Conservation (phyloP, 2,113 vertebrate species). For the Hippocampus barbouri region DNA sequence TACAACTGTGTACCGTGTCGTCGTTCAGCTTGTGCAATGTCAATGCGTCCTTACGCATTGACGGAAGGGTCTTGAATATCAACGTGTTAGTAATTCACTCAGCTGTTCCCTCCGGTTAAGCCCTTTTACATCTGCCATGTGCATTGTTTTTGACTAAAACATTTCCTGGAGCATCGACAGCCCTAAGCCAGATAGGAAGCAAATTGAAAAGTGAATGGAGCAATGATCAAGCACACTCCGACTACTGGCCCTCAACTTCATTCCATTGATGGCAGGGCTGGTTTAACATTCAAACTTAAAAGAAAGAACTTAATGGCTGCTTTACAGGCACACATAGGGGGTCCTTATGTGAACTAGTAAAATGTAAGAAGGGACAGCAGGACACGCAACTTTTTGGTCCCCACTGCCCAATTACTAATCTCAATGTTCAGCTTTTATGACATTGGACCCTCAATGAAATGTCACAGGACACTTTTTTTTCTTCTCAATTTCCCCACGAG, state of each 20-base stretch:
- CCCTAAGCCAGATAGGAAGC: slow-evolving; percentile 33
- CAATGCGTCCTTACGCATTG: not conserved
- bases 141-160: slow-evolving; percentile 18
- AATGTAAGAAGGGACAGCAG: not conserved
- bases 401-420: slow-evolving; percentile 21
- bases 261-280: slow-evolving; percentile 24
- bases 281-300: slow-evolving; percentile 5
- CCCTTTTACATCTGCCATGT: not conserved
- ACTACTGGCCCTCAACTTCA: slow-evolving; percentile 19
- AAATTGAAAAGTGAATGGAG: slow-evolving; percentile 44
- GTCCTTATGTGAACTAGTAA: slow-evolving; percentile 23
- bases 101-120: not conserved
- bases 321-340: slow-evolving; percentile 10
- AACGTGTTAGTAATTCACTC: not conserved
- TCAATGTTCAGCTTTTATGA: slow-evolving; percentile 32
- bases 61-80: not conserved
- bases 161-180: slow-evolving; percentile 44
- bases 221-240: slow-evolving; percentile 36
- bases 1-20: not conserved
- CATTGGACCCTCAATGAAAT: slow-evolving; percentile 9
- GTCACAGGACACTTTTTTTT: slow-evolving; percentile 31
- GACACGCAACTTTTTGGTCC: slow-evolving; percentile 1
- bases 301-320: not conserved
- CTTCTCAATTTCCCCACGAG: slow-evolving; percentile 15
- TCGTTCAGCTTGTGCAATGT: not conserved